These are phyloP conservation scores for Drosophila testacea DNA, from an alignment of 2,888 invertebrate species.

Conservation along the genomic window DNA sequence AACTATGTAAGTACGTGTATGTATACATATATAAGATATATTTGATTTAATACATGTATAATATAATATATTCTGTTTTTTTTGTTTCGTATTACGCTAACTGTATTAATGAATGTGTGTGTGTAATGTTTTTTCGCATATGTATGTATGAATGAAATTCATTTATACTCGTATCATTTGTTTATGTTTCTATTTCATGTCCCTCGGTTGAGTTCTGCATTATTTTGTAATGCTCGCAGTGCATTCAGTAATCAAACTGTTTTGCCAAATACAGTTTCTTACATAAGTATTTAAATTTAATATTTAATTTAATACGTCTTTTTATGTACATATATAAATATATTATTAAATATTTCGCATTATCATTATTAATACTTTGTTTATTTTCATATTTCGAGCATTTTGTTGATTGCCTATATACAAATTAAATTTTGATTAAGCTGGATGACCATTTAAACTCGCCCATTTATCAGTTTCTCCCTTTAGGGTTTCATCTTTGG, in stretches of 20 bases:
- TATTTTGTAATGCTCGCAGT: constrained; percentile 23
- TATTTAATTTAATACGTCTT: constrained; percentile 53
- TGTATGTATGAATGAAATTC: constrained; percentile 7
- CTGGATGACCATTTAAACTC: constrained; percentile 13
- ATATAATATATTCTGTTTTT: constrained; percentile 36
- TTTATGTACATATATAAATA: constrained; percentile 33
- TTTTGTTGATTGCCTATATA: constrained; percentile 49
- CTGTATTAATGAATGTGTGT: constrained; percentile 10
- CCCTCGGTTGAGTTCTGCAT: constrained; percentile 25
- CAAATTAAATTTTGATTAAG: constrained; percentile 56
- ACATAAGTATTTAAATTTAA: constrained; percentile 26
- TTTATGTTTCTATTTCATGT: constrained; percentile 12
- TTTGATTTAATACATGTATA: constrained; percentile 58
- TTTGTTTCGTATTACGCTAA: constrained; percentile 27
- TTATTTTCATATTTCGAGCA: constrained; percentile 34
- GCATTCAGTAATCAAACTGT: constrained; percentile 18
- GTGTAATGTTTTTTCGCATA: constrained; percentile 8
- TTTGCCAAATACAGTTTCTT: constrained; percentile 27
- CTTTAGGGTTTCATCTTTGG: neutral
- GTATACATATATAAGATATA: constrained; percentile 45
- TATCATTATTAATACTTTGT: constrained; percentile 12
- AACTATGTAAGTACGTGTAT: constrained; percentile 47
- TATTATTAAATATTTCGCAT: constrained; percentile 13
- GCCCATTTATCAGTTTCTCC: neutral
- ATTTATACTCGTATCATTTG: constrained; percentile 24